phyloP scores from a whole-genome alignment of 2,113 vertebrate species.

The Coreoperca whiteheadi region DNA sequence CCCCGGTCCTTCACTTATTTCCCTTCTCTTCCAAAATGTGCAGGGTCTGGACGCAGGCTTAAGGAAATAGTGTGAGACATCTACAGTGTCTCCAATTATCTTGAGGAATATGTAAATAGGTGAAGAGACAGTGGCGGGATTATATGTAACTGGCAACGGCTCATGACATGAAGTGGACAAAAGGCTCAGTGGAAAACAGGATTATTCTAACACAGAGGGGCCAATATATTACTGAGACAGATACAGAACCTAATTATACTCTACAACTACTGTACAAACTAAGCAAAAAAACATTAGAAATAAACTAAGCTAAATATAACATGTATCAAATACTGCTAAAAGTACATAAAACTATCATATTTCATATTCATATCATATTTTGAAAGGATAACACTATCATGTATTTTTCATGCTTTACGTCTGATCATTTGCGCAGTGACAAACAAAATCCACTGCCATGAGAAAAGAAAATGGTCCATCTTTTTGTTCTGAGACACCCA shows the following conservation, averaged over 20 bases:
- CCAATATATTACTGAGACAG: slow-evolving; percentile 52
- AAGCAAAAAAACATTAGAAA: neutral
- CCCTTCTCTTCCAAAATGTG: slow-evolving; percentile 62
- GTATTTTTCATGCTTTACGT: slow-evolving; percentile 31
- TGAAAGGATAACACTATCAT: neutral
- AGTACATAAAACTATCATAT: neutral
- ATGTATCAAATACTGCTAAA: neutral
- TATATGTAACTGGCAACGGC: slow-evolving; percentile 75
- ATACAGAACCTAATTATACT: slow-evolving; percentile 34
- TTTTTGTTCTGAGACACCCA: slow-evolving; percentile 67
- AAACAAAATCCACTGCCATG: slow-evolving; percentile 26
- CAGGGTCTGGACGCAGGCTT: slow-evolving; percentile 64
- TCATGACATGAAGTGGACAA: slow-evolving; percentile 76
- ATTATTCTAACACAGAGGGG: slow-evolving; percentile 72
- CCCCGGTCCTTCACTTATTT: slow-evolving; percentile 45
- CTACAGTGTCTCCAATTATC: slow-evolving; percentile 75
- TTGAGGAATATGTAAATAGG: slow-evolving; percentile 80
- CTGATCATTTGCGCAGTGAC: slow-evolving; percentile 32
- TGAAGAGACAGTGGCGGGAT: slow-evolving; percentile 76
- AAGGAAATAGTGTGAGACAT: slow-evolving; percentile 76
- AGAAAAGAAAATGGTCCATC: slow-evolving; percentile 49
- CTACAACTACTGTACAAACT: slow-evolving; percentile 34
- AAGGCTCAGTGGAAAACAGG: slow-evolving; percentile 76
- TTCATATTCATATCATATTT: too few species aligned
- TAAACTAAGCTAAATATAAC: neutral